A percentile compares a stretch with the other conserved stretches of the same genome.
Conservation (phyloP, 2,113 vertebrate genomes). For the Leucopternis melanops region DNA sequence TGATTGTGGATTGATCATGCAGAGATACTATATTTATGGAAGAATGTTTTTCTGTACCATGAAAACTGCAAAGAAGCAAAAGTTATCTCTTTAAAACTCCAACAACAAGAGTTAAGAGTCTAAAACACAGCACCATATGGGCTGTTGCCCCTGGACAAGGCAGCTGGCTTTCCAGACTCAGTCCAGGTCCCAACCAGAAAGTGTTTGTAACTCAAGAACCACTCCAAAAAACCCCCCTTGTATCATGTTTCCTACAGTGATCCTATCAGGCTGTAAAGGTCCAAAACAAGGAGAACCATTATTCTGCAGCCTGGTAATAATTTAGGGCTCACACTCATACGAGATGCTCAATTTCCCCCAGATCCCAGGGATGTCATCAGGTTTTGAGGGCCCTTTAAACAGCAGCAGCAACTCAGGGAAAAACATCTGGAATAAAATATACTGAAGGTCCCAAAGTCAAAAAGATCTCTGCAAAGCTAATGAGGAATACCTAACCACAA, state of each 20-base stretch:
- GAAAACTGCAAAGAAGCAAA: background rate
- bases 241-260: background rate
- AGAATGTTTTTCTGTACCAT: background rate
- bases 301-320: background rate
- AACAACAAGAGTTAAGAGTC: background rate
- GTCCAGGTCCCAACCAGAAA: too few relatives aligned
- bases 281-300: background rate
- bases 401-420: background rate
- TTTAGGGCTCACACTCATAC: background rate
- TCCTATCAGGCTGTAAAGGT: background rate
- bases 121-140: background rate
- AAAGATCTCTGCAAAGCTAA: background rate
- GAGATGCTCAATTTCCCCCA: background rate
- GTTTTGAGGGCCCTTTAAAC: background rate
- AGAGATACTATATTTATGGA: background rate
- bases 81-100: background rate
- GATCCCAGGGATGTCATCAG: background rate
- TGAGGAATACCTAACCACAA: background rate
- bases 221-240: background rate
- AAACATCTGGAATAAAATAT: background rate
- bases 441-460: background rate
- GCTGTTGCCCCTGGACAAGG: too few relatives aligned
- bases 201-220: background rate
- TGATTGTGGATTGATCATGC: background rate
- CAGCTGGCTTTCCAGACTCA: too few relatives aligned